phyloP scores from a whole-genome alignment of 2,888 invertebrate species.

The Microctonus aethiopoides region DNA sequence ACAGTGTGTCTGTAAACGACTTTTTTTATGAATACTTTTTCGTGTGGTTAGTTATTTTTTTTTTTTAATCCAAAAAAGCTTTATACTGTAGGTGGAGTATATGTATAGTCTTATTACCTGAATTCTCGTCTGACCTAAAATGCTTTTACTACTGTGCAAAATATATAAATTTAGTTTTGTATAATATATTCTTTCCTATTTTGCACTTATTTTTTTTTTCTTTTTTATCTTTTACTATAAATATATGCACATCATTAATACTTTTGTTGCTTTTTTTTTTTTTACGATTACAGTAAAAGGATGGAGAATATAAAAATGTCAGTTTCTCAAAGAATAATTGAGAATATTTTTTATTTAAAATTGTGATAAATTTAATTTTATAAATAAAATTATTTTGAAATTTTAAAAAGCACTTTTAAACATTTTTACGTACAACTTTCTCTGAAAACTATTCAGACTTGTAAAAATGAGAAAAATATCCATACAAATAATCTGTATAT shows the following conservation, averaged over 20 bases:
- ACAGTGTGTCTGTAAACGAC: neutral
- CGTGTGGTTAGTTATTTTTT: no score
- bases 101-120: constrained; percentile 21
- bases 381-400: no score
- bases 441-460: no score
- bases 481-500: no score
- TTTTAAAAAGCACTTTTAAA: no score
- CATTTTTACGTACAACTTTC: no score
- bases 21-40: no score
- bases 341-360: no score
- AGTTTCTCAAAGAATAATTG: no score
- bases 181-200: neutral
- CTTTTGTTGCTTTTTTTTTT: no score
- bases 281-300: neutral
- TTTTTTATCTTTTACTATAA: constrained; percentile 1
- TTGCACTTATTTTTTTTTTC: constrained; percentile 23
- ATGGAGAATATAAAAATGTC: neutral
- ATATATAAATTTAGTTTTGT: constrained; percentile 25
- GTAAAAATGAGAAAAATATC: no score
- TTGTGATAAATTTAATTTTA: no score
- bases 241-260: constrained; percentile 2
- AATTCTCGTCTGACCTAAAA: constrained; percentile 45
- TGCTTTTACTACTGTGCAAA: constrained; percentile 39
- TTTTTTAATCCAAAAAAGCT: constrained; percentile 21
- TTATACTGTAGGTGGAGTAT: neutral